phyloP scores from a whole-genome alignment of 2,113 vertebrate genomes.

The Rhinolophus sinicus region DNA sequence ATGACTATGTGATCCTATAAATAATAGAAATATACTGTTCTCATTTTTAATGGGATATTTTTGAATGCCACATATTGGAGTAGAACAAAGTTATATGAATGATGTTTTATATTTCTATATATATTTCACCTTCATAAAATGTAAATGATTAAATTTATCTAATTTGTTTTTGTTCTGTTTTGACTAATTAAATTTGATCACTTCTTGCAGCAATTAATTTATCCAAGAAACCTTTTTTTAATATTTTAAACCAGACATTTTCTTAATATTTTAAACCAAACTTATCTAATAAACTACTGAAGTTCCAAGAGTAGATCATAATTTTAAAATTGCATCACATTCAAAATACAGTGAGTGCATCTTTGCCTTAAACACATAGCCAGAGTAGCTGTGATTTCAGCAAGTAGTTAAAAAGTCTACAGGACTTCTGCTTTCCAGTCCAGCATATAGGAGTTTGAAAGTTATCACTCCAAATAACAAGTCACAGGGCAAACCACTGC shows the following conservation, averaged over 20 bases:
- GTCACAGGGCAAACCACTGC: background rate
- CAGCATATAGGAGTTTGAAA: background rate
- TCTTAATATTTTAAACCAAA: background rate
- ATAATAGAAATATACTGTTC: background rate
- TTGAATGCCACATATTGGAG: background rate
- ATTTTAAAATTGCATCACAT: background rate
- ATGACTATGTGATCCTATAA: background rate
- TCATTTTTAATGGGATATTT: conserved; percentile 1
- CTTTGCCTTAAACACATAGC: background rate
- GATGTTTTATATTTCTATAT: conserved; percentile 18
- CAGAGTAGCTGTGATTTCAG: background rate
- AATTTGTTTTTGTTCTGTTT: conserved; percentile 58
- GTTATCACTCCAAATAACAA: background rate
- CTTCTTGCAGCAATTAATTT: conserved; percentile 64
- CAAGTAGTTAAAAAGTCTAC: background rate
- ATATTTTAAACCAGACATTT: no score
- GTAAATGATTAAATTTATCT: conserved; percentile 52
- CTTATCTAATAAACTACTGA: conserved; percentile 18
- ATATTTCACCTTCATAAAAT: conserved; percentile 45
- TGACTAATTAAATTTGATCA: conserved; percentile 57
- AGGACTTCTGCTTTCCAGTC: background rate
- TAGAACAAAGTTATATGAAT: conserved; percentile 38
- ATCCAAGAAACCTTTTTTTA: conserved; percentile 27
- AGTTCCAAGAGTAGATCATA: background rate
- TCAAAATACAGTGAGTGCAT: background rate